Base-by-base conservation (phyloP, 2,113 vertebrate genomes). In the Sisor rabdophorus region DNA sequence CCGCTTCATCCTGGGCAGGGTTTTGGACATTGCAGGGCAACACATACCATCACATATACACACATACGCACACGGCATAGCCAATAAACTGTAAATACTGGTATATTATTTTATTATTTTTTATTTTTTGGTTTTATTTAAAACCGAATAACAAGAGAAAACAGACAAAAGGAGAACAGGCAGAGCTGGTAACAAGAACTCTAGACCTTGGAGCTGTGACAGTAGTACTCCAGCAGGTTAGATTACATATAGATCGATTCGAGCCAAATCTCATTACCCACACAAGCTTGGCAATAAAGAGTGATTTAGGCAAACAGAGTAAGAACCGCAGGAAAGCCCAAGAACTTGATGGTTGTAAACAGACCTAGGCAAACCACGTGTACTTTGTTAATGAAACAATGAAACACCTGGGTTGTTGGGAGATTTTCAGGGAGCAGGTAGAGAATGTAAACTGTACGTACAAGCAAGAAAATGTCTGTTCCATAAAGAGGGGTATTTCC, bases 391-490 rank as follows among this genome's bases (percentile, higher is more conserved):
- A 48, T 28, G 73, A 70, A 74, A 64, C 63, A 64, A 79, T 60
- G 67, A 52, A 58, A 76, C 54, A 75, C 52, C 24, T 70, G 40
- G 73, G 54, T 10, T 44, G 28, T 24, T 19, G 20, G 60, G 40
- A 63, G 71, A 75, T 61, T 44, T 82, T 48, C 11, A 56, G 50
- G 75, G 73, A 58, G 24, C 68, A 68, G 61, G 24, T 56, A 73
- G 22, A 59, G 80, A 78, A 78, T 83, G 87, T 84, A 87, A 88
- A 89, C 87, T 80, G 85, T 84, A 87, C 86, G 84, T 82, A 79
- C 28, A 65, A 72, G 77, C 75, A 79, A 84, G 77, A 61, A 86
- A 81, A 86, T 79, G 77, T 54, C 78, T 75, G 26, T 75, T 79
- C 75, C 64, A 75, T 52, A 77, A 58, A 69, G 15, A 28, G 11